phyloP scores from a whole-genome alignment of 1,140 invertebrate genomes.

The Cotesia typhae region DNA sequence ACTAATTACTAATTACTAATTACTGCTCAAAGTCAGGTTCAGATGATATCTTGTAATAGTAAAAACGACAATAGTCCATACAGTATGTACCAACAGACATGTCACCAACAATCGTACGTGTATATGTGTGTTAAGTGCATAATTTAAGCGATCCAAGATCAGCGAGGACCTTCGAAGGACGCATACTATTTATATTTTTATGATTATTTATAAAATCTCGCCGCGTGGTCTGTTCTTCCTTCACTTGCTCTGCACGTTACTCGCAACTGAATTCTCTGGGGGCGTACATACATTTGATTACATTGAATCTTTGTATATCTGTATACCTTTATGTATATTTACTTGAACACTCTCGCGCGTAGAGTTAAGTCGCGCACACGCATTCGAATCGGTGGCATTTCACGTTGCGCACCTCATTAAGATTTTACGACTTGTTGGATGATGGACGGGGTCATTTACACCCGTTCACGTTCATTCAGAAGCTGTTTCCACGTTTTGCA shows the following conservation, averaged over 20 bases:
- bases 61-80: not conserved
- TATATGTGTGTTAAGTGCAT: not conserved
- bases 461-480: slow-evolving; percentile 52
- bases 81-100: not conserved
- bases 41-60: too few species aligned
- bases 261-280: too few species aligned
- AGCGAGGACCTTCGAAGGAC: slow-evolving; percentile 40
- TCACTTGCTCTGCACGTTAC: not conserved
- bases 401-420: slow-evolving; percentile 49
- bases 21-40: too few species aligned
- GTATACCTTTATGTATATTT: not conserved
- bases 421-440: slow-evolving; percentile 54
- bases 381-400: slow-evolving; percentile 39
- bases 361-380: slow-evolving; percentile 14
- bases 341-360: not conserved
- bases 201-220: not conserved
- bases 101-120: not conserved
- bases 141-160: not conserved
- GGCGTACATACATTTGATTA: not conserved
- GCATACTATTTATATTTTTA: slow-evolving; percentile 28
- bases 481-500: slow-evolving; percentile 11
- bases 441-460: slow-evolving; percentile 53
- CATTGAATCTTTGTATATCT: not conserved
- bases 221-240: slow-evolving; percentile 22
- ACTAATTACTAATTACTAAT: too few species aligned